Evolutionary conservation across 2,888 invertebrate species (phyloP).

Genomic region (Phoenoteleia sp.): DNA sequence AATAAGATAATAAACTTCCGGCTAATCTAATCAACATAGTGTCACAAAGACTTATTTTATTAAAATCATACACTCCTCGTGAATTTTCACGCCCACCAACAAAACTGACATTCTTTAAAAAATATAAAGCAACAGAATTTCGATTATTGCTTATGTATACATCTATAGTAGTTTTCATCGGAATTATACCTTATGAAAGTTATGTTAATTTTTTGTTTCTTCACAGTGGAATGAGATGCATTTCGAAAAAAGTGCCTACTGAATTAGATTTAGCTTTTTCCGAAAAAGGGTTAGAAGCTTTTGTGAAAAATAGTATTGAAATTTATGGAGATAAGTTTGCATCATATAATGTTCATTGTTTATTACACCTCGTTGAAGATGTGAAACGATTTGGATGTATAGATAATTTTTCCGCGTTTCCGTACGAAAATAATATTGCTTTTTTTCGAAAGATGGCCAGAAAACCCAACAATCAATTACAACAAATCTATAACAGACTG

Average conservation of each 20-base stretch:
- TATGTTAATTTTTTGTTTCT: slow-evolving; percentile 76
- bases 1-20: slow-evolving; percentile 1
- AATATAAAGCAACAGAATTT: slow-evolving; percentile 77
- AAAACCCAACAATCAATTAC: slow-evolving; percentile 15
- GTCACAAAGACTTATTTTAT: neutral
- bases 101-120: slow-evolving; percentile 33
- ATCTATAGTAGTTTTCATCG: slow-evolving; percentile 74
- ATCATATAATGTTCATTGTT: slow-evolving; percentile 18
- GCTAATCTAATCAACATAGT: neutral
- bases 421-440: slow-evolving; percentile 7
- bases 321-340: neutral
- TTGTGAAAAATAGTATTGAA: neutral
- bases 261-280: slow-evolving; percentile 47
- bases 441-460: neutral
- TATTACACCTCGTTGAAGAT: neutral
- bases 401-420: slow-evolving; percentile 1
- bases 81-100: slow-evolving; percentile 32
- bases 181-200: slow-evolving; percentile 55
- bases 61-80: slow-evolving; percentile 17
- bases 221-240: slow-evolving; percentile 72
- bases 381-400: neutral
- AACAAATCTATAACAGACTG: slow-evolving; percentile 18
- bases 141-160: slow-evolving; percentile 75
- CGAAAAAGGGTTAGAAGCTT: neutral
- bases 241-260: slow-evolving; percentile 46